Base-by-base conservation (phyloP, 1,140 invertebrate genomes). In the Agraylea sexmaculata region DNA sequence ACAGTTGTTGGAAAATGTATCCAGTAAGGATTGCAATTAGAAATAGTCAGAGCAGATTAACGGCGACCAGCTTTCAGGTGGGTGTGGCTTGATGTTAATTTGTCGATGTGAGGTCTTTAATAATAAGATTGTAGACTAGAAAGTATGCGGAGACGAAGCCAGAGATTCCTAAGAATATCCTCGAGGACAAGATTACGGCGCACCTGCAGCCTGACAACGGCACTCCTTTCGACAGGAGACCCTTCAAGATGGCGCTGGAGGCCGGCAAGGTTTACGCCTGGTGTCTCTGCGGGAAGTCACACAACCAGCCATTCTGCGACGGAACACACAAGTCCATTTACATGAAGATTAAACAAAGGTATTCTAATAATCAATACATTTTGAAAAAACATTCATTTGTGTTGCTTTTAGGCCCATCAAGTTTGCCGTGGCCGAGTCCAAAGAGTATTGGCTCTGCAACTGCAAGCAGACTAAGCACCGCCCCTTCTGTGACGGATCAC, bases 401-500 rank as follows among this genome's bases (percentile, higher is more conserved):
- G 11, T 50, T 31, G 32, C 50, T 62, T 66, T 40, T 51, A 78
- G 74, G 38, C 93, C 93, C 1, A 67, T 97, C 10, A 66, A 65
- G 41, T 96, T 96, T 52, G 62, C 69, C 50, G 88, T 95, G 2
- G 74, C 78, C 32, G 80, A 94, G 67, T 84, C 81, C 0, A 91
- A 91, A 59, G 85, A 94, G 11, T 96, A 96, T 57, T 98, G 89
- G 88, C 67, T 99, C 3, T 99, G 95, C 59, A 95, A 95, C 57
- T 99, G 95, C 59, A 99, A 99, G 60, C 93, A 97, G 60, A 94
- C 93, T 2, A 72, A 74, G 29, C 86, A 92, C 53, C 70, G 88
- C 52, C 95, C 95, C 6, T 98, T 97, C 59, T 99, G 95, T 72
- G 95, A 99, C 72, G 94, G 94, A 16, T 84, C 90, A 17, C 94